Conservation (phyloP, 2,113 vertebrate genomes). For the Dasypus novemcinctus region DNA sequence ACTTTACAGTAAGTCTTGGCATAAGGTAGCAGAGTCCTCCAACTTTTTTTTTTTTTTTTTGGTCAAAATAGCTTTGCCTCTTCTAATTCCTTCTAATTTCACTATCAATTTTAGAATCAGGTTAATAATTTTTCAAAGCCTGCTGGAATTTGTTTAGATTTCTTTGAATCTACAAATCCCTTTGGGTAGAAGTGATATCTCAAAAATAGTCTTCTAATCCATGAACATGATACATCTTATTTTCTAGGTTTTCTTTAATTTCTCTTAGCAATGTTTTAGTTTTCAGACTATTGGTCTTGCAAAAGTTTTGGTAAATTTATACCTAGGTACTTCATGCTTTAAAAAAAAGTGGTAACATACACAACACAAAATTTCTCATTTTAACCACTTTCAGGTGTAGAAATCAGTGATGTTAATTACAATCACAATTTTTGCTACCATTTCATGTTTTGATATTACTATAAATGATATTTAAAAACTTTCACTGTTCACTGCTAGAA, state of each 20-base stretch:
- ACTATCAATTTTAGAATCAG: background rate
- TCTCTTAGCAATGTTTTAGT: background rate
- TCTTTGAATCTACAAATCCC: background rate
- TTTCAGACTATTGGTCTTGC: background rate
- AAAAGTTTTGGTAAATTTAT: background rate
- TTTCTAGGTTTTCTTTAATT: background rate
- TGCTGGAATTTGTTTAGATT: background rate
- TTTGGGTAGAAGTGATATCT: background rate
- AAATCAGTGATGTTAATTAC: no score
- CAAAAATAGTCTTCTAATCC: background rate
- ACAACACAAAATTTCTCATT: no score
- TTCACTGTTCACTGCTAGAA: background rate
- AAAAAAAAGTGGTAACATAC: no score
- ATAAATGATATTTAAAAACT: background rate
- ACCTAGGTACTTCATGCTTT: background rate
- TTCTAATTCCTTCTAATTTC: background rate
- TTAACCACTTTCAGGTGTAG: no score
- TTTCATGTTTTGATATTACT: background rate
- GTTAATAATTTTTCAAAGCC: background rate
- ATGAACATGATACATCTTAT: background rate
- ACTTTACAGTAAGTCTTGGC: background rate
- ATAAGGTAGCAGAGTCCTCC: background rate
- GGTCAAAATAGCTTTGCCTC: conserved; percentile 17
- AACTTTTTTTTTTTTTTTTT: background rate
- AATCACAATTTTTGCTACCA: background rate